Percentiles rank a stretch among this genome's conserved stretches.
These are phyloP conservation scores for Dysdera silvatica DNA, from an alignment of 1,140 invertebrate genomes.

Conservation along the genomic window DNA sequence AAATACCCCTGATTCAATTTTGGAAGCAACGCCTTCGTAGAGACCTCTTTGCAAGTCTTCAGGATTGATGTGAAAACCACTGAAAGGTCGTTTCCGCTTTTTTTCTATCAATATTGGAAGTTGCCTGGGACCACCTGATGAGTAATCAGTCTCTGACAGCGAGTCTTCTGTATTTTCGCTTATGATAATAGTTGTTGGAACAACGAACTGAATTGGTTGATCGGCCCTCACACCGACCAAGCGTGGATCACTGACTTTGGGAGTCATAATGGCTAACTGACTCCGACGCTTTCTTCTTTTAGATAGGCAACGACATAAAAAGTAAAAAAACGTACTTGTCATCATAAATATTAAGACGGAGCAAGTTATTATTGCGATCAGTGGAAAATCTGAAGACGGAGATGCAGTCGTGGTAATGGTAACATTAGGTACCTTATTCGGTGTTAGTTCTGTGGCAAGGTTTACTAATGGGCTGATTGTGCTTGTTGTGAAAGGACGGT, in stretches of 20 bases:
- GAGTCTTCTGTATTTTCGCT: conserved; percentile 22
- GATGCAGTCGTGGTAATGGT: too few species aligned
- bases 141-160: conserved; percentile 28
- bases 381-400: too few species aligned
- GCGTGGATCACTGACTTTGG: conserved; percentile 6
- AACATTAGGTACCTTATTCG: too few species aligned
- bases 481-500: too few species aligned
- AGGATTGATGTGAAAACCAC: conserved; percentile 19
- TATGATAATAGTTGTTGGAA: conserved; percentile 27
- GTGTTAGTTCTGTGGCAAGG: too few species aligned
- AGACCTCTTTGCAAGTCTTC: conserved; percentile 24
- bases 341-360: neutral
- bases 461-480: too few species aligned
- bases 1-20: neutral
- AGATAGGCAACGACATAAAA: conserved; percentile 18
- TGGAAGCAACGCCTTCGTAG: conserved; percentile 9
- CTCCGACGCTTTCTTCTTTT: conserved; percentile 11
- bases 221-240: conserved; percentile 24
- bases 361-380: neutral
- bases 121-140: conserved; percentile 20
- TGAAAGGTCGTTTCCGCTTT: neutral
- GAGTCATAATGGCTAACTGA: conserved; percentile 17
- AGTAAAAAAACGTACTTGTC: conserved; percentile 16
- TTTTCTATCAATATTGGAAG: conserved; percentile 7
- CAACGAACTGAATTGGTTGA: conserved; percentile 31